A percentile compares a stretch with the other conserved stretches of the same genome.
phyloP scores from a whole-genome alignment of 2,888 invertebrate species.

The Coelinius sp. region DNA sequence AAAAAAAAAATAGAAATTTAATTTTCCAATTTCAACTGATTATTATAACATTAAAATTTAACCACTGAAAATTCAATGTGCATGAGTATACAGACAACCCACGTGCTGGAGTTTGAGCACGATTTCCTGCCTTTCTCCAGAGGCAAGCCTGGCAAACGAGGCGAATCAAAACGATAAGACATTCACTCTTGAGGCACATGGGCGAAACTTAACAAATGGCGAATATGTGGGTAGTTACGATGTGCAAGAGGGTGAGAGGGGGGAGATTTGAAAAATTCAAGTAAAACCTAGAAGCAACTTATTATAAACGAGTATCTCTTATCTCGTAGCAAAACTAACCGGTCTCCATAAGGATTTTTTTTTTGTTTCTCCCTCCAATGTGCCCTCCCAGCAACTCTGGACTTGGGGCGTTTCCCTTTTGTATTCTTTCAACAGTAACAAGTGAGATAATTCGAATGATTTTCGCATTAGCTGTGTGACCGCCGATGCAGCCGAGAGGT shows the following conservation, averaged over 20 bases:
- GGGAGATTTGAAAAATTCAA: conserved; percentile 36
- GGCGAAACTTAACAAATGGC: conserved; percentile 43
- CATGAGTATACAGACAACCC: conserved; percentile 37
- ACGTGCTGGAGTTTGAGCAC: conserved; percentile 45
- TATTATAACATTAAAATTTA: conserved; percentile 24
- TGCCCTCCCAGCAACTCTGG: background rate
- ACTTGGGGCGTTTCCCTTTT: conserved; percentile 42
- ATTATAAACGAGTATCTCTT: conserved; percentile 62
- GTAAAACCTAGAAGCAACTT: conserved; percentile 39
- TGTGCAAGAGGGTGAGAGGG: conserved; percentile 39
- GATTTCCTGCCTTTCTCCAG: conserved; percentile 65
- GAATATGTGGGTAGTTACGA: conserved; percentile 52
- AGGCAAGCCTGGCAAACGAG: conserved; percentile 57
- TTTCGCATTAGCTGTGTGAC: conserved; percentile 41
- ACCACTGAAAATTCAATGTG: background rate
- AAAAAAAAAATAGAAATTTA: background rate
- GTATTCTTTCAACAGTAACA: conserved; percentile 6
- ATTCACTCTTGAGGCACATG: conserved; percentile 54
- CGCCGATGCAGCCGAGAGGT: conserved; percentile 8
- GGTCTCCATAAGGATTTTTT: conserved; percentile 36
- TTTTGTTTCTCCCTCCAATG: background rate
- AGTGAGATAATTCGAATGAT: conserved; percentile 54
- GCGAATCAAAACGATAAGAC: conserved; percentile 63
- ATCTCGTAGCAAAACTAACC: conserved; percentile 60
- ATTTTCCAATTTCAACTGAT: background rate